Conservation (phyloP, 2,113 vertebrate genomes). For the Scatophagus argus region DNA sequence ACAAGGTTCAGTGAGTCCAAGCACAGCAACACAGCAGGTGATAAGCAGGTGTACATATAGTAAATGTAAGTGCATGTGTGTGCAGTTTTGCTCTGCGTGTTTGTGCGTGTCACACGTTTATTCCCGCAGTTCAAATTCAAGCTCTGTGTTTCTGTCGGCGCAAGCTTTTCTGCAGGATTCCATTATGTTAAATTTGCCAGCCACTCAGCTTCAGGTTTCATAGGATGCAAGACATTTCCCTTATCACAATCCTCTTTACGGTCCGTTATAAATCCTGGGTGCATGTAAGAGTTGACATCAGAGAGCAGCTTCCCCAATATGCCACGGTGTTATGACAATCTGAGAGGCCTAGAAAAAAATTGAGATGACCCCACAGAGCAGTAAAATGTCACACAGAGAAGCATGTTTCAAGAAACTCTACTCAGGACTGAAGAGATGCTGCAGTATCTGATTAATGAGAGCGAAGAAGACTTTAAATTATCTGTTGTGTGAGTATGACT, state of each 20-base stretch:
- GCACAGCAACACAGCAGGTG: slow-evolving; percentile 50
- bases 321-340: slow-evolving; percentile 58
- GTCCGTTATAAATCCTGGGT: slow-evolving; percentile 41
- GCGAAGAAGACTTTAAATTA: not conserved
- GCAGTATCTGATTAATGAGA: slow-evolving; percentile 14
- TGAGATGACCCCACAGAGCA: slow-evolving; percentile 51
- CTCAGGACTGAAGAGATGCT: not conserved
- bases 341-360: slow-evolving; percentile 47
- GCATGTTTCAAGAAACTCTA: slow-evolving; percentile 18
- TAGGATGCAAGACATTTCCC: slow-evolving; percentile 35
- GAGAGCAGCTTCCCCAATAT: slow-evolving; percentile 51
- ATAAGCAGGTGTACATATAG: slow-evolving; percentile 69
- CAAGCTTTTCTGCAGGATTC: slow-evolving; percentile 41
- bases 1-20: slow-evolving; percentile 76
- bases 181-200: slow-evolving; percentile 43
- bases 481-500: not conserved
- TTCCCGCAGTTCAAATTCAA: slow-evolving; percentile 22
- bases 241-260: slow-evolving; percentile 56
- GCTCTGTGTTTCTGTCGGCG: slow-evolving; percentile 58
- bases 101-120: slow-evolving; percentile 22
- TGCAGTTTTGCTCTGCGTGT: slow-evolving; percentile 28
- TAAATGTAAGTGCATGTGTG: slow-evolving; percentile 51
- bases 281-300: slow-evolving; percentile 19
- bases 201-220: slow-evolving; percentile 47
- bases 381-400: slow-evolving; percentile 46